These are phyloP conservation scores for Ophiothrix spiculata DNA, from an alignment of 35 echinoderm and acorn worm species.

Conservation along the genomic window DNA sequence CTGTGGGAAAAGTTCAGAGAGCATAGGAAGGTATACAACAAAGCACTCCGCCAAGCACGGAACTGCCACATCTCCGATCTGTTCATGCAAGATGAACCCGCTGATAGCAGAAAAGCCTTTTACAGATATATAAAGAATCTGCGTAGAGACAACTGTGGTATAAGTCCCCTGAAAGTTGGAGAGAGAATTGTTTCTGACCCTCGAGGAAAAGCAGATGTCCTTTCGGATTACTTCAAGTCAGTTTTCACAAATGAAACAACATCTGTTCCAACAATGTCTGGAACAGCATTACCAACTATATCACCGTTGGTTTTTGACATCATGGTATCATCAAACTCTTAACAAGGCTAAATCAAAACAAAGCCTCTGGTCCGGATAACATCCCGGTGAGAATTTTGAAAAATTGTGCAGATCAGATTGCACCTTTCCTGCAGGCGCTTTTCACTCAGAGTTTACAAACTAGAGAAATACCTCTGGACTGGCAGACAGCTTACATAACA, in stretches of 20 bases:
- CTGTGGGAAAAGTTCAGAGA: not conserved
- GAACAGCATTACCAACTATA: not conserved
- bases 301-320: not conserved
- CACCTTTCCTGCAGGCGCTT: not conserved
- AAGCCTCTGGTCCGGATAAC: not conserved
- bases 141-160: not conserved
- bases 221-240: not conserved
- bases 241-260: not conserved
- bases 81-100: not conserved
- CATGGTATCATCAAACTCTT: not conserved
- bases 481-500: not conserved
- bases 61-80: not conserved
- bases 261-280: no score
- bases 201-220: not conserved
- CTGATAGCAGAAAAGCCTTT: not conserved
- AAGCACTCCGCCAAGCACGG: not conserved
- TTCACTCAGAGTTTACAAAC: not conserved
- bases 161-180: not conserved
- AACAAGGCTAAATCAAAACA: not conserved
- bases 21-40: not conserved
- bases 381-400: not conserved
- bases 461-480: not conserved
- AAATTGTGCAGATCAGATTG: constrained; percentile 2
- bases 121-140: not conserved
- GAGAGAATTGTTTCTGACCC: not conserved